phyloP scores from a whole-genome alignment of 2,113 vertebrate species.

The Sisor rabdophorus region DNA sequence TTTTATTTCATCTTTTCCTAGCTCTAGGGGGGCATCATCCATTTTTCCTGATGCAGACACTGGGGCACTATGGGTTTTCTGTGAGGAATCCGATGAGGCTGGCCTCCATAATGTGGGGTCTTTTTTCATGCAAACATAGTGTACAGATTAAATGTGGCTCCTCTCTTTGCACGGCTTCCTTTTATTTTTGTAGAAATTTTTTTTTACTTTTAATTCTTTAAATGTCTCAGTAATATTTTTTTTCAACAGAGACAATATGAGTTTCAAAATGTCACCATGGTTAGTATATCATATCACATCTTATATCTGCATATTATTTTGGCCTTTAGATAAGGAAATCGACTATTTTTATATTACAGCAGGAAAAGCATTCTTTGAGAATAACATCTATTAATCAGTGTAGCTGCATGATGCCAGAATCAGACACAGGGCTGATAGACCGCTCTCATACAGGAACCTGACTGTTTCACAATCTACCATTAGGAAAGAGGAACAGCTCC shows the following conservation, averaged over 20 bases:
- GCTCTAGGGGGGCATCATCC: not conserved
- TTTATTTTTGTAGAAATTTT: no score
- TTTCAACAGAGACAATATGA: not conserved
- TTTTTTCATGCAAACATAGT: slow-evolving; percentile 5
- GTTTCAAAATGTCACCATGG: not conserved
- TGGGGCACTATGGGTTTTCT: not conserved
- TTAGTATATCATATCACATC: not conserved
- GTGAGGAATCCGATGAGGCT: slow-evolving; percentile 1
- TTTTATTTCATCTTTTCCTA: slow-evolving; percentile 27
- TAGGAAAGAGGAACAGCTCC: not conserved
- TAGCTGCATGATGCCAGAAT: slow-evolving; percentile 11
- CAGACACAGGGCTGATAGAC: slow-evolving; percentile 13
- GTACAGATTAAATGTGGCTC: not conserved
- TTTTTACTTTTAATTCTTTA: not conserved
- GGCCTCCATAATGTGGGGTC: not conserved
- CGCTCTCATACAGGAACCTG: not conserved
- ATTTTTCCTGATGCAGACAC: slow-evolving; percentile 5
- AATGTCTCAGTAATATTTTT: not conserved
- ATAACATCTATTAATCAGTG: slow-evolving; percentile 13
- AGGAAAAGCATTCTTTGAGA: slow-evolving; percentile 1
- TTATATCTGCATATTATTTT: not conserved
- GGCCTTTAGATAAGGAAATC: slow-evolving; percentile 26
- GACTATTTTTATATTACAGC: not conserved
- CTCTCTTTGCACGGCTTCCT: not conserved
- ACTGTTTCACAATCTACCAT: slow-evolving; percentile 1